A percentile compares a stretch with the other conserved stretches of the same genome.
These are phyloP conservation scores for Neodontobutis hainanensis DNA, from an alignment of 2,113 vertebrate genomes.

Conservation along the genomic window DNA sequence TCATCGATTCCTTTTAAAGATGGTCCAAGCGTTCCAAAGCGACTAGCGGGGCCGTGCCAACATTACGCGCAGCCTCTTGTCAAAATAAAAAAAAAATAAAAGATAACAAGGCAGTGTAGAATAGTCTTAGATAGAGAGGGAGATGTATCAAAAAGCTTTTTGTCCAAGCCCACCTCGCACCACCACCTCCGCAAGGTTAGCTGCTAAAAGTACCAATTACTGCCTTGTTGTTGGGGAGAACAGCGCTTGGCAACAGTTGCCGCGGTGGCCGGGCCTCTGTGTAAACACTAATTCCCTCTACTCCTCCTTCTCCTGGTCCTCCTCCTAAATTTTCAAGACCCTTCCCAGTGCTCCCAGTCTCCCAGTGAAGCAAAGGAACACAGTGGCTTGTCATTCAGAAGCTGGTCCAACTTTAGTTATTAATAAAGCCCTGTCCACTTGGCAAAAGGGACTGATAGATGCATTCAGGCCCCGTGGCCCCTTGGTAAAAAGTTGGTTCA, in stretches of 20 bases:
- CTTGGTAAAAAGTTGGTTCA: background rate
- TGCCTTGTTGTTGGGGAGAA: constrained; percentile 72
- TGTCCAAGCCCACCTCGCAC: constrained; percentile 67
- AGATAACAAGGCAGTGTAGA: constrained; percentile 21
- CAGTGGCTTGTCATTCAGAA: constrained; percentile 63
- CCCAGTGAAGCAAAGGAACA: constrained; percentile 47
- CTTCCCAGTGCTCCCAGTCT: constrained; percentile 29
- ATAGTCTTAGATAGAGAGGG: constrained; percentile 37
- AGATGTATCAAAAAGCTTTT: constrained; percentile 73
- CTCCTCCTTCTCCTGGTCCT: constrained; percentile 48
- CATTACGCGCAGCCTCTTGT: constrained; percentile 41
- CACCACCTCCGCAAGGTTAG: constrained; percentile 75
- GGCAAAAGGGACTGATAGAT: constrained; percentile 13
- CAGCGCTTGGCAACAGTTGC: constrained; percentile 77
- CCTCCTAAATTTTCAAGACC: constrained; percentile 45
- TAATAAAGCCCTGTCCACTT: constrained; percentile 60
- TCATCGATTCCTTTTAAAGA: constrained; percentile 77
- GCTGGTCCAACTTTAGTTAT: constrained; percentile 68
- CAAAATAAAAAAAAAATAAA: constrained; percentile 3
- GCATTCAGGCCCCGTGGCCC: background rate
- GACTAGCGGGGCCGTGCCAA: constrained; percentile 52
- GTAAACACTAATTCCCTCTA: constrained; percentile 71
- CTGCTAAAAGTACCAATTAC: constrained; percentile 78
- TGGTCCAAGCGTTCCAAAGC: constrained; percentile 65
- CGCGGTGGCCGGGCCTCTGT: constrained; percentile 55